Evolutionary conservation across 1,140 invertebrate species (phyloP).

Genomic region (Whitmania pigra): DNA sequence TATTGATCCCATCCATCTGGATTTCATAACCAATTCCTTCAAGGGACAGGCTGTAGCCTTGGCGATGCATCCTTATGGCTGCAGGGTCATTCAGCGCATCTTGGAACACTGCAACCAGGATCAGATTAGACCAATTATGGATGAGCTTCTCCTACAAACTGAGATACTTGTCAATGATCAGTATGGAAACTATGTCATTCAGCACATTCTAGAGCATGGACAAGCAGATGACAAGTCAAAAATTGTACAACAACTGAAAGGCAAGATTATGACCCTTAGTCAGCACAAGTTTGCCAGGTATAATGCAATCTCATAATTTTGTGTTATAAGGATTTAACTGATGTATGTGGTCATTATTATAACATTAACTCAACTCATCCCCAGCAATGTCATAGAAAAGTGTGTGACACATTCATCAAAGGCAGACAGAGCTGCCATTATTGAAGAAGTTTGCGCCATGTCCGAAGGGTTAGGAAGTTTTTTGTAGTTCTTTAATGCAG

Average conservation of each 20-base stretch:
- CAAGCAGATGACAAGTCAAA: slow-evolving; percentile 88
- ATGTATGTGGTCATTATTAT: neutral
- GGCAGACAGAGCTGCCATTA: slow-evolving; percentile 37
- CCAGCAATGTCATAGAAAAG: slow-evolving; percentile 43
- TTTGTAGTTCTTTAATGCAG: too few species aligned
- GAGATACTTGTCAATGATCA: slow-evolving; percentile 91
- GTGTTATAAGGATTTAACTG: neutral
- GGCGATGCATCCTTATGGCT: slow-evolving; percentile 97
- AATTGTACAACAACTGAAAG: slow-evolving; percentile 76
- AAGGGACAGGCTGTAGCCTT: slow-evolving; percentile 80
- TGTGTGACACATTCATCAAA: slow-evolving; percentile 40
- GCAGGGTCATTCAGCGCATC: slow-evolving; percentile 95
- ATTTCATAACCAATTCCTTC: slow-evolving; percentile 96
- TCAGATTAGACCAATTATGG: slow-evolving; percentile 85
- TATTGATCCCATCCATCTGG: slow-evolving; percentile 83
- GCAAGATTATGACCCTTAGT: slow-evolving; percentile 83
- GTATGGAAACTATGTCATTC: slow-evolving; percentile 99
- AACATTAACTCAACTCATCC: neutral
- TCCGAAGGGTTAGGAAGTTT: slow-evolving; percentile 32
- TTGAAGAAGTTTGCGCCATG: slow-evolving; percentile 41
- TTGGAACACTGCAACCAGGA: slow-evolving; percentile 92
- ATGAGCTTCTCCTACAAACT: slow-evolving; percentile 84
- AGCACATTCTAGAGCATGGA: slow-evolving; percentile 54
- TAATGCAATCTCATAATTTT: neutral
- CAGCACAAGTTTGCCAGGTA: slow-evolving; percentile 89